These are phyloP conservation scores for Chaetops frenatus DNA, from an alignment of 2,113 vertebrate species.

Conservation along the genomic window DNA sequence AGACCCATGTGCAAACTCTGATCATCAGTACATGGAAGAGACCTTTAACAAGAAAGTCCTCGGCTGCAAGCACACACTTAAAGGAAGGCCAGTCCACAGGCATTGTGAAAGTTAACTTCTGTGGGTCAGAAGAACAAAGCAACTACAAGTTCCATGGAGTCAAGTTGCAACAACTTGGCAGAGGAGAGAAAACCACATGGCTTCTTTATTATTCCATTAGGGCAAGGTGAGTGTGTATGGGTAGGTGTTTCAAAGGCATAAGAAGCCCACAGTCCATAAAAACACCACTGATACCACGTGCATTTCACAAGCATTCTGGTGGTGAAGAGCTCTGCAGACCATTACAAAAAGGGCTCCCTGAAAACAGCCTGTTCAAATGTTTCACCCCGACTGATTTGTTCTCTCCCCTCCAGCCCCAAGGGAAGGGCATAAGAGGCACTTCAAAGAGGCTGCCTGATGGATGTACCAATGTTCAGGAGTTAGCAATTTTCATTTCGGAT, in stretches of 20 bases:
- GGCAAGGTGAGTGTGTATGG: accelerated
- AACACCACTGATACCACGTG: background rate
- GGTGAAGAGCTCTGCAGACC: background rate
- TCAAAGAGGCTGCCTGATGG: background rate
- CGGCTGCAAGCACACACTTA: background rate
- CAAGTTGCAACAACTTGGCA: background rate
- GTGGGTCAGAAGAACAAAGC: background rate
- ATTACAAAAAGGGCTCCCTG: background rate
- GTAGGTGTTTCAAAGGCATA: background rate
- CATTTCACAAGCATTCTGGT: background rate
- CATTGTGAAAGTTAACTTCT: background rate
- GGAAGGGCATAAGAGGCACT: background rate
- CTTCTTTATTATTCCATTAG: background rate
- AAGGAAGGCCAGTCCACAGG: background rate
- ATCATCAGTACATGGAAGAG: background rate
- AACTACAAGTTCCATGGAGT: background rate
- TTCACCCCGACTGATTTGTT: background rate
- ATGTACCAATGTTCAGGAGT: background rate
- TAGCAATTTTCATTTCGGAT: background rate
- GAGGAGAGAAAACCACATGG: background rate
- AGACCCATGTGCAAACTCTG: background rate
- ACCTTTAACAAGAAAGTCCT: background rate
- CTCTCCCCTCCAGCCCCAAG: background rate
- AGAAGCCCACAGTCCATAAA: background rate
- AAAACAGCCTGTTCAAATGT: background rate